Evolutionary conservation across 2,888 invertebrate species (phyloP), one percentile per base, ranked within the genome.

Genomic region (Agonopterix subpropinquella): DNA sequence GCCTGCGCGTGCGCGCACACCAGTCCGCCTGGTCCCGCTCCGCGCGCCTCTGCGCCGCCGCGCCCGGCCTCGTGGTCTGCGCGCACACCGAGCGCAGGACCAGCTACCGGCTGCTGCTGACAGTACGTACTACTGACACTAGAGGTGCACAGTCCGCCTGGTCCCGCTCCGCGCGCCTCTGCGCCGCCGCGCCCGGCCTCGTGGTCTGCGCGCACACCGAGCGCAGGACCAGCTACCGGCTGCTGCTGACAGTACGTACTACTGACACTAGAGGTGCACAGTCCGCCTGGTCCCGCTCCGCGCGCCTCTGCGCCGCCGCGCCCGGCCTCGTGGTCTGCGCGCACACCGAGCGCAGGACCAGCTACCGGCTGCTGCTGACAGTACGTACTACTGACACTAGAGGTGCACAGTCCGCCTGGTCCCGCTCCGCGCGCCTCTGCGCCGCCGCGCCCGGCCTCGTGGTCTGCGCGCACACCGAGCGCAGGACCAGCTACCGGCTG

Each of bases 401-500:
- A n/a, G n/a, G n/a, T n/a, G n/a, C n/a, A n/a, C 70, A 63, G 53
- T 76, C 66, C 36, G 77, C 65, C 2, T 73, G 74, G 75, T 73
- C 72, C 9, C 69, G 73, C 90, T 47, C 92, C 80, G 91, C 62
- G 67, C 91, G 57, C 76, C 93, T 95, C 61, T 92, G 93, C 8
- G 92, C 94, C 45, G 93, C 93, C 45, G 93, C 94, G 51, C 93
- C 93, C 53, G 95, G 95, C 4, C 89, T 95, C 44, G 91, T 95
- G 8, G 91, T 94, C 35, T 93, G 92, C 61, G 90, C 92, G 58
- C 93, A 94, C 72, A 89, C 91, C 11, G 94, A 95, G 76, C 77
- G 95, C 0, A 89, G 92, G 47, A 90, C 92, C 49, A 92, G 92
- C 65, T 95, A 95, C 67, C 80, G 94, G 47, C 91, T 96, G 65